Base-by-base conservation (phyloP, 2,888 invertebrate genomes). In the Oscheius sp. region DNA sequence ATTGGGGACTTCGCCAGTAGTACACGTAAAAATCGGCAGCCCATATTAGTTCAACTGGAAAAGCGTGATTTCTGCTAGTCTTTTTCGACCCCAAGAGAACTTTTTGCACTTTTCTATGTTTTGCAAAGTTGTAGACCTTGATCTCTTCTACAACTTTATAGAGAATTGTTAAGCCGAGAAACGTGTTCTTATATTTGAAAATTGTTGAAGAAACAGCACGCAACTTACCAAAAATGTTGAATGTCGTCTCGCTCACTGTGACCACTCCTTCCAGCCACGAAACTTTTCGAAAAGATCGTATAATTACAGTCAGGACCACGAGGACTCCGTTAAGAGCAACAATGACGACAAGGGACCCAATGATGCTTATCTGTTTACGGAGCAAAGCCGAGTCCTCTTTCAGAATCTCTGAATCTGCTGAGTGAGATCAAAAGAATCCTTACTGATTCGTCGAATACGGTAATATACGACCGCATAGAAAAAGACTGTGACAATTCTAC, bases 41-140 rank as follows among this genome's bases (percentile, higher is more conserved):
- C 58, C 58, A 58, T 4, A 58, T 58, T 29, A 33, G 32, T 58
- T 58, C 32, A 11, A 58, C 58, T 32, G 32, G 58, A 53, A 53
- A 53, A 53, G 13, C 9, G 50, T 13, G 53, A 53, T 11, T 21
- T 21, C 21, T 21, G 21, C 21, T 21, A 21, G 21, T 21, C 21
- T 21, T 21, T 21, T 21, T 21, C 21, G 21, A 21, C 21, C 21
- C 21, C 21, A 21, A 21, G 21, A 21, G 21, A 21, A 21, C 21
- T 21, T 21, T 21, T 21, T 21, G 21, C 21, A 21, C 21, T 21
- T 21, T 21, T 21, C 21, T 21, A 21, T 21, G 21, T 21, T 21
- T 21, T 21, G 21, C 21, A 21, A 21, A 21, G 21, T 21, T 21
- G 21, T 21, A 21, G 21, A 21, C 21, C 21, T 21, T 21, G 21